A percentile compares a stretch with the other conserved stretches of the same genome.
phyloP scores from a whole-genome alignment of 2,888 invertebrate species.

The Drosophila koepferae region DNA sequence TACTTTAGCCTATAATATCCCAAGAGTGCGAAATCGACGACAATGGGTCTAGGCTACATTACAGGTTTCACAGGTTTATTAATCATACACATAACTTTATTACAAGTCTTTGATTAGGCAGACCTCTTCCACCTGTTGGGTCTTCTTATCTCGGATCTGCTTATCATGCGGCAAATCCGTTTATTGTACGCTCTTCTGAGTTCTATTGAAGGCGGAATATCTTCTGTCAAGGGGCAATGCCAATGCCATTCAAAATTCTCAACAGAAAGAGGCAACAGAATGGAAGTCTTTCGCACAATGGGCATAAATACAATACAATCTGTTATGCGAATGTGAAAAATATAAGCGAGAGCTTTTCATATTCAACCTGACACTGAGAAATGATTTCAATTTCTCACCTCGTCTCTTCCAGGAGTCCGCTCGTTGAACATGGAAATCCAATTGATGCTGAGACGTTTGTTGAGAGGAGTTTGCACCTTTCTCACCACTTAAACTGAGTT shows the following conservation, averaged over 20 bases:
- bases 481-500: neutral
- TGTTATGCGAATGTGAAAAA: slow-evolving; percentile 44
- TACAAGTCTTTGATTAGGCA: neutral
- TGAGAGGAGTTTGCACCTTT: slow-evolving; percentile 4
- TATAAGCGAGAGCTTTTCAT: slow-evolving; percentile 49
- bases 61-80: slow-evolving; percentile 11
- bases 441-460: slow-evolving; percentile 29
- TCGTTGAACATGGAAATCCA: slow-evolving; percentile 30
- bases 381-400: slow-evolving; percentile 60
- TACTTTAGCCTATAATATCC: slow-evolving; percentile 19
- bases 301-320: slow-evolving; percentile 48
- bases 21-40: slow-evolving; percentile 33
- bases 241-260: neutral
- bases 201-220: neutral
- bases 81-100: slow-evolving; percentile 5
- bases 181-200: slow-evolving; percentile 15
- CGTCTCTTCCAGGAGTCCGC: neutral
- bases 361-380: slow-evolving; percentile 67
- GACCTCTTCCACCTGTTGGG: slow-evolving; percentile 31
- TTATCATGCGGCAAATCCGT: slow-evolving; percentile 26
- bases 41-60: slow-evolving; percentile 31
- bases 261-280: slow-evolving; percentile 21
- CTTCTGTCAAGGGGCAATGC: neutral
- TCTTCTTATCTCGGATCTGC: slow-evolving; percentile 1
- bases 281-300: slow-evolving; percentile 24